Conservation (phyloP, 2,888 invertebrate species). For the Zygaena filipendulae region DNA sequence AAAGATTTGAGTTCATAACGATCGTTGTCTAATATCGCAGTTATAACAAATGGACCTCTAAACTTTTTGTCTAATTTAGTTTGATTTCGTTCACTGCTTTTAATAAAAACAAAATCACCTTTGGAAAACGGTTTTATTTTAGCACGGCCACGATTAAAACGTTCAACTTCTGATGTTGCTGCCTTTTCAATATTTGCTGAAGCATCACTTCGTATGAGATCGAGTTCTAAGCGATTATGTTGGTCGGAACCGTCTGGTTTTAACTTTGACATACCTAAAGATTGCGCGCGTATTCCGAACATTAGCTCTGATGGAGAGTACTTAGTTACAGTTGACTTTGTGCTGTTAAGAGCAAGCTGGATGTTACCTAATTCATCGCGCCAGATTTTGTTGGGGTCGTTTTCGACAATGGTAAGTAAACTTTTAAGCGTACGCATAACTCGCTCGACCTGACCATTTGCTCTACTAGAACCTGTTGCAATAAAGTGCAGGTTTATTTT, state of each 20-base stretch:
- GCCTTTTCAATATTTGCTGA: no score
- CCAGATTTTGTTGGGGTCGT: no score
- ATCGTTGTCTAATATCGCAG: slow-evolving; percentile 12
- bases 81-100: slow-evolving; percentile 15
- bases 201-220: no score
- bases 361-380: slow-evolving; percentile 2
- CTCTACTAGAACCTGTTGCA: neutral
- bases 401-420: slow-evolving; percentile 9
- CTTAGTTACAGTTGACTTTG: slow-evolving; percentile 12
- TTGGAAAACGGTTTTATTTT: slow-evolving; percentile 8
- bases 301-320: slow-evolving; percentile 14
- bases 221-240: no score
- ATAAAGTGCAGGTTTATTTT: neutral
- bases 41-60: slow-evolving; percentile 13
- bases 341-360: slow-evolving; percentile 16
- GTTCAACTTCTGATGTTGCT: slow-evolving; percentile 3
- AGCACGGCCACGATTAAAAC: slow-evolving; percentile 14
- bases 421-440: slow-evolving; percentile 3
- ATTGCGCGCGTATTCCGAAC: slow-evolving; percentile 13
- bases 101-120: slow-evolving; percentile 17
- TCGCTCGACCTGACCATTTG: no score
- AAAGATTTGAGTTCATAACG: slow-evolving; percentile 13
- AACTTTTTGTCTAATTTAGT: slow-evolving; percentile 17
- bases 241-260: no score
- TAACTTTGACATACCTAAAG: no score